Base-by-base conservation (phyloP, 2,888 invertebrate genomes). In the Schizaphis graminum region DNA sequence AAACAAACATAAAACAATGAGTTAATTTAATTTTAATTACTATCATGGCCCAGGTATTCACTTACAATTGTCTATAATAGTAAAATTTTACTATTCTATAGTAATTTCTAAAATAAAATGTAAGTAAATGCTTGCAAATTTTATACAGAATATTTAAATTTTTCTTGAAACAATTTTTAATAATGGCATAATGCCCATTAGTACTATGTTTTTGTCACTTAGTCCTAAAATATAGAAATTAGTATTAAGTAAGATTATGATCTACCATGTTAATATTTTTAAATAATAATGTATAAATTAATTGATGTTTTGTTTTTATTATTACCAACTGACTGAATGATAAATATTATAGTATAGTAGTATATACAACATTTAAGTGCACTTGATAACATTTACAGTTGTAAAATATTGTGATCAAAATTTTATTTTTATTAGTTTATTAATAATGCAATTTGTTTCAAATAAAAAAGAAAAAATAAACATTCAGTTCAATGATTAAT, bases 1-100 rank as follows among this genome's bases (percentile, higher is more conserved):
- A 61, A 87, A 67, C 28, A 87, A 92, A 92, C 49, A 49, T 44
- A 91, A 91, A 57, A 77, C 77, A 77, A 85, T 84, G 35, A 86
- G 35, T 87, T 91, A 35, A 91, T 56, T 49, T 56, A 44, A 88
- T 41, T 87, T 28, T 1, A 77, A 77, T 41, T 44, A 92, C 41
- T 89, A 88, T n/a, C 24, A 67, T 56, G 53, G 87, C 88, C 88
- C 53, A 88, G 67, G 88, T 56, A 77, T 89, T 77, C 11, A 53
- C 10, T 35, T 35, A 88, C 24, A 7, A 21, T 35, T 35, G 35
- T 77, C 21, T 77, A 3, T 77, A 21, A 77, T 21, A 35, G 7
- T 77, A 41, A 35, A 35, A 77, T 77, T 77, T 21, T 35, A 77
- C 35, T 35, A 77, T 21, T 35, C 21, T 35, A 35, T 35, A 3